These are phyloP conservation scores for Pristionchus fissidentatus DNA, from an alignment of 2,888 invertebrate genomes.

Conservation along the genomic window DNA sequence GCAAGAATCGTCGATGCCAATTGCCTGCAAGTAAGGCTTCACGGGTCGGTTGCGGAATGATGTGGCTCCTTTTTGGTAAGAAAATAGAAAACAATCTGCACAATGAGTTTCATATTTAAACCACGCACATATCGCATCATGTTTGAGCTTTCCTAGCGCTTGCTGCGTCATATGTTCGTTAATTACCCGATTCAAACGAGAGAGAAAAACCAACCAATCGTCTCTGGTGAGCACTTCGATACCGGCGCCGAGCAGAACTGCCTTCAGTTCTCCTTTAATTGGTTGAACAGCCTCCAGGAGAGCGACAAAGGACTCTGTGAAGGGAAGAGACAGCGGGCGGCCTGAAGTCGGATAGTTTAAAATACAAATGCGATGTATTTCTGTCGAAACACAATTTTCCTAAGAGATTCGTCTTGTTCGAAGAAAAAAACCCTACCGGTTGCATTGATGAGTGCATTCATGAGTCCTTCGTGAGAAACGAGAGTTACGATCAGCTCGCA, in stretches of 20 bases:
- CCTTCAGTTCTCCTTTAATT: slow-evolving; percentile 53
- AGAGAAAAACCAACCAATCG: slow-evolving; percentile 48
- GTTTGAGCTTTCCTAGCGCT: too few relatives aligned
- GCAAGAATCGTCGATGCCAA: not conserved
- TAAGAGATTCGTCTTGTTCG: not conserved
- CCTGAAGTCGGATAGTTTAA: slow-evolving; percentile 45
- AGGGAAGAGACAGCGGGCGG: slow-evolving; percentile 60
- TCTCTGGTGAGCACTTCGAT: slow-evolving; percentile 39
- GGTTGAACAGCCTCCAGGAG: slow-evolving; percentile 59
- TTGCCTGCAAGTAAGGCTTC: not conserved
- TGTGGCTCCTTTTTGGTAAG: not conserved
- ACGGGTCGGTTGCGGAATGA: too few relatives aligned
- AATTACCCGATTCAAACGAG: not conserved
- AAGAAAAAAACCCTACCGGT: not conserved
- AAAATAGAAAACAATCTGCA: not conserved
- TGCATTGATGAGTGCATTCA: not conserved
- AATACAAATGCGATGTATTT: not conserved
- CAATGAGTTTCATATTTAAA: too few relatives aligned
- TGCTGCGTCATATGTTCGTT: too few relatives aligned
- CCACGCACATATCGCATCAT: too few relatives aligned
- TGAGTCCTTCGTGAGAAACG: not conserved
- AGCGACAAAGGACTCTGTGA: slow-evolving; percentile 62
- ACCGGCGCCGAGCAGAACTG: slow-evolving; percentile 47
- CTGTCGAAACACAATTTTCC: not conserved
- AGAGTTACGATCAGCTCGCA: slow-evolving; percentile 47